Conservation (phyloP, 2,888 invertebrate genomes). For the Noctua janthe region DNA sequence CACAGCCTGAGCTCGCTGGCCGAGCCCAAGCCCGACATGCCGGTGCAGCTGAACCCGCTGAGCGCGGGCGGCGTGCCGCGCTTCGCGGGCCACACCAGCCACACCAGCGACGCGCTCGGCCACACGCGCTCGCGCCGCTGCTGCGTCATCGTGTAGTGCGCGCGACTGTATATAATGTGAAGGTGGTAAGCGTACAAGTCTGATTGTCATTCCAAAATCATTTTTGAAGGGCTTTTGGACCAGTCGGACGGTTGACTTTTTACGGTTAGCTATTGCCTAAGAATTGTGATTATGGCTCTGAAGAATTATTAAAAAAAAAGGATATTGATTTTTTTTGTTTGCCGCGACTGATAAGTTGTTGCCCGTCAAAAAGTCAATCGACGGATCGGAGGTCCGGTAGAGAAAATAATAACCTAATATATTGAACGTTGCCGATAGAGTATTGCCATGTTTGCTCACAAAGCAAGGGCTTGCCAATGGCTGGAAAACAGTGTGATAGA, state of each 20-base stretch:
- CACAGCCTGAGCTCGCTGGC: slow-evolving; percentile 86
- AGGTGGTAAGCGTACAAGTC: slow-evolving; percentile 78
- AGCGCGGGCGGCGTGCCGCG: slow-evolving; percentile 89
- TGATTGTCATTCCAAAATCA: slow-evolving; percentile 85
- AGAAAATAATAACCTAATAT: slow-evolving; percentile 59
- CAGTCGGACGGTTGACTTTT: slow-evolving; percentile 55
- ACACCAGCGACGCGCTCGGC: slow-evolving; percentile 94
- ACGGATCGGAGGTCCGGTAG: slow-evolving; percentile 53
- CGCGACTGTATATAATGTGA: slow-evolving; percentile 57
- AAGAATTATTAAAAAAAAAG: slow-evolving; percentile 36
- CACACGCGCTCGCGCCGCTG: slow-evolving; percentile 93
- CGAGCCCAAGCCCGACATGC: slow-evolving; percentile 86
- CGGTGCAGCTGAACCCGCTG: slow-evolving; percentile 84
- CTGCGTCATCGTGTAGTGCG: slow-evolving; percentile 92
- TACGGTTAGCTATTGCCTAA: slow-evolving; percentile 48
- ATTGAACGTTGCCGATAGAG: slow-evolving; percentile 76
- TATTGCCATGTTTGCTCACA: slow-evolving; percentile 85
- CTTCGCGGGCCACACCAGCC: slow-evolving; percentile 94
- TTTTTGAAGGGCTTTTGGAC: slow-evolving; percentile 62
- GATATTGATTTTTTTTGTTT: slow-evolving; percentile 33
- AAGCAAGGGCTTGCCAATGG: slow-evolving; percentile 84
- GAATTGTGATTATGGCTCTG: slow-evolving; percentile 54
- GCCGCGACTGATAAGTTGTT: slow-evolving; percentile 44
- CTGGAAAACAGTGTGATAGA: slow-evolving; percentile 84
- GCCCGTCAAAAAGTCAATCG: slow-evolving; percentile 60